These are phyloP conservation scores for Orthonychiurus folsomi DNA, from an alignment of 2,888 invertebrate species.

Conservation along the genomic window DNA sequence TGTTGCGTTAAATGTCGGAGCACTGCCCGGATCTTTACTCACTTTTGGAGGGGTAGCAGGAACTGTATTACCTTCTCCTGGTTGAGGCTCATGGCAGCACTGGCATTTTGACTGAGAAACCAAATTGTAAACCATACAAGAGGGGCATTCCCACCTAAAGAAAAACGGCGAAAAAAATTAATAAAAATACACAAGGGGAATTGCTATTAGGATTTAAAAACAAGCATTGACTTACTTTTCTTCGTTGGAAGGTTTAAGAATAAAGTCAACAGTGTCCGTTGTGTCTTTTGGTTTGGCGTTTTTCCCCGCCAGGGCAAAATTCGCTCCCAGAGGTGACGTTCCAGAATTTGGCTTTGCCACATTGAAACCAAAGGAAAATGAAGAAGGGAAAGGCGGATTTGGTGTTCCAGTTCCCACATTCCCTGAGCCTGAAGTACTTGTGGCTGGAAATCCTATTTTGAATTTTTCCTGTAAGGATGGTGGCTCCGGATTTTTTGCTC, in stretches of 20 bases:
- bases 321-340: no score
- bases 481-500: no score
- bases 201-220: no score
- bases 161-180: background rate
- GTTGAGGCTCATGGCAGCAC: conserved; percentile 6
- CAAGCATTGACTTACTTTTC: background rate
- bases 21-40: background rate
- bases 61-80: no score
- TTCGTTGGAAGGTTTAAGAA: background rate
- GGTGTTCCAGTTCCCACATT: no score
- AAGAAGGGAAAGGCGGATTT: no score
- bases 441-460: background rate
- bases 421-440: no score
- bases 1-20: background rate
- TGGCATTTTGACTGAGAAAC: background rate
- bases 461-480: background rate
- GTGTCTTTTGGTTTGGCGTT: no score
- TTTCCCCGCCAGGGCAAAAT: no score
- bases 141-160: conserved; percentile 6
- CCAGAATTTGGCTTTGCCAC: no score
- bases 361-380: no score
- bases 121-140: conserved; percentile 5
- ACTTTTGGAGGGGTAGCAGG: background rate
- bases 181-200: background rate
- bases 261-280: background rate